phyloP scores from a whole-genome alignment of 2,113 vertebrate species.

The Pollimyrus isidori region DNA sequence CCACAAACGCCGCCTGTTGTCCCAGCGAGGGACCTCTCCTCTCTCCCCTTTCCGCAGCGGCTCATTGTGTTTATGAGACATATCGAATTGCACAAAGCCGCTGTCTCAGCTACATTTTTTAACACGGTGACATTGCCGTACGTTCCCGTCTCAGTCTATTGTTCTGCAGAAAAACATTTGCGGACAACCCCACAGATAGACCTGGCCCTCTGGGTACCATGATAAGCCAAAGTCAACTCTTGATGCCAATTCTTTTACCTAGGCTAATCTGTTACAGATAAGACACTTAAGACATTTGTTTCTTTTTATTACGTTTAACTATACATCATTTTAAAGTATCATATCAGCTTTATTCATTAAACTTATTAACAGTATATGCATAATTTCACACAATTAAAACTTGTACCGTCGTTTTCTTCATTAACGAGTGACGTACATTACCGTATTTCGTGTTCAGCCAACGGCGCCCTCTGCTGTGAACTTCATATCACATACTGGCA shows the following conservation, averaged over 20 bases:
- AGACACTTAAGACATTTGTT: background rate
- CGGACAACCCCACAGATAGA: background rate
- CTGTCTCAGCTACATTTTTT: slow-evolving; percentile 13
- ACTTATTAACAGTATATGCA: background rate
- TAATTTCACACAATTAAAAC: background rate
- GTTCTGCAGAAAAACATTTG: background rate
- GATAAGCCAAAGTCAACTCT: slow-evolving; percentile 15
- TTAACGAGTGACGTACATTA: background rate
- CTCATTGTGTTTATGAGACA: background rate
- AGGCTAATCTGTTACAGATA: background rate
- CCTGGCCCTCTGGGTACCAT: background rate
- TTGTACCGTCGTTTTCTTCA: background rate
- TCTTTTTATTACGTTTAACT: background rate
- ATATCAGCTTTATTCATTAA: background rate
- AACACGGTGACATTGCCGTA: background rate
- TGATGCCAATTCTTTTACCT: background rate
- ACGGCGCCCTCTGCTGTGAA: slow-evolving; percentile 9
- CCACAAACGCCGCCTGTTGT: slow-evolving; percentile 17
- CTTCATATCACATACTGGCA: no score
- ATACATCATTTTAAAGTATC: background rate
- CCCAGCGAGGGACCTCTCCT: background rate
- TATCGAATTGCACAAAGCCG: slow-evolving; percentile 2
- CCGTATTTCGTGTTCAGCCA: background rate
- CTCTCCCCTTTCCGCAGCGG: background rate
- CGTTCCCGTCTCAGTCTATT: background rate